Conservation (phyloP, 64 coral and sea anemone genomes). For the Cladopsammia gracilis region DNA sequence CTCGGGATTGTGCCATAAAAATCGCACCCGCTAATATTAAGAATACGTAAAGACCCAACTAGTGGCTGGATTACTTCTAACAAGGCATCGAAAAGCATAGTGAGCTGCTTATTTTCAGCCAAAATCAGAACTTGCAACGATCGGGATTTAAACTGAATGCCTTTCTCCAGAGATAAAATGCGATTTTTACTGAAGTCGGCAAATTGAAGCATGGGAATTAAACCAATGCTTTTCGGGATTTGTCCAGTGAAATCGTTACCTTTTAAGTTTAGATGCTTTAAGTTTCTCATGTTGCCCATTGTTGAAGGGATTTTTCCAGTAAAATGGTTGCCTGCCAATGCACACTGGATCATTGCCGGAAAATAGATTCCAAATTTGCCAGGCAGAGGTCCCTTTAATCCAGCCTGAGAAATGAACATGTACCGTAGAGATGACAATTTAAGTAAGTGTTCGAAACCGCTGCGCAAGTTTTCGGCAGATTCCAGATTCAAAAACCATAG, state of each 20-base stretch:
- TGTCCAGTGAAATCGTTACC: constrained; percentile 52
- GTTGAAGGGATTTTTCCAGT: constrained; percentile 42
- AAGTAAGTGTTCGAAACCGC: constrained; percentile 47
- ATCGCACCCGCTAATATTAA: constrained; percentile 67
- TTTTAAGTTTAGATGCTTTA: constrained; percentile 48
- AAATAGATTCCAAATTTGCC: constrained; percentile 65
- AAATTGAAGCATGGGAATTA: constrained; percentile 25
- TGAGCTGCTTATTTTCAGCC: constrained; percentile 42
- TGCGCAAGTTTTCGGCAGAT: not conserved
- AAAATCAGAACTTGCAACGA: constrained; percentile 62
- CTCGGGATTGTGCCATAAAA: constrained; percentile 47
- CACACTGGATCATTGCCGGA: constrained; percentile 57
- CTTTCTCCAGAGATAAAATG: constrained; percentile 38
- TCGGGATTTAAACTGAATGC: constrained; percentile 27
- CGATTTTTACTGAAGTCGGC: constrained; percentile 54
- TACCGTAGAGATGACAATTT: constrained; percentile 68
- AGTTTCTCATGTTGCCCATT: constrained; percentile 52
- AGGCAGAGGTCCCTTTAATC: constrained; percentile 40
- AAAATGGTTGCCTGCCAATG: constrained; percentile 64
- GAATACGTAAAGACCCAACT: constrained; percentile 58
- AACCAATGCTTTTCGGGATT: constrained; percentile 49
- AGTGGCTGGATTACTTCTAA: constrained; percentile 42
- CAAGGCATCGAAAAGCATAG: constrained; percentile 12
- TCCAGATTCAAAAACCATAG: constrained; percentile 80
- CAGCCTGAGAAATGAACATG: constrained; percentile 62